Evolutionary conservation across 2,888 invertebrate species (phyloP).

Genomic region (Andricus curvator): DNA sequence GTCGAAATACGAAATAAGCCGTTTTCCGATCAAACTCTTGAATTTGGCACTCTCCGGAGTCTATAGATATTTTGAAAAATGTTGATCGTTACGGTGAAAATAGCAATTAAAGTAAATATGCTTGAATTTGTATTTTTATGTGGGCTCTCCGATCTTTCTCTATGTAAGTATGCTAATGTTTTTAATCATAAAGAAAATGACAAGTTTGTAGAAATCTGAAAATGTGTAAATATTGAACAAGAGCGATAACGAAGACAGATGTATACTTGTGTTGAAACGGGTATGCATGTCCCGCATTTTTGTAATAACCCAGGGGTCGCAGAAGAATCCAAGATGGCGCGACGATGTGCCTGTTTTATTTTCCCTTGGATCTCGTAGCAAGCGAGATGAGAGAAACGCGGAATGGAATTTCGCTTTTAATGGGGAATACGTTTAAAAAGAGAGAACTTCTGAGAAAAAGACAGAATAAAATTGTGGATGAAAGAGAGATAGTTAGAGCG

Average conservation of each 20-base stretch:
- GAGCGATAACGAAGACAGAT: conserved; percentile 30
- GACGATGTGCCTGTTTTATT: conserved; percentile 69
- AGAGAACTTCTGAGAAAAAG: conserved; percentile 52
- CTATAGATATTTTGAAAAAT: too few species aligned
- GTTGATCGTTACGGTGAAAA: too few species aligned
- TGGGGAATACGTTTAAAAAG: conserved; percentile 68
- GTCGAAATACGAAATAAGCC: too few species aligned
- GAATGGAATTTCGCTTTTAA: conserved; percentile 77
- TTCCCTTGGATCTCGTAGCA: conserved; percentile 61
- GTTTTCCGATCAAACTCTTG: too few species aligned
- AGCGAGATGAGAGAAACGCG: conserved; percentile 66
- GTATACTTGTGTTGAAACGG: conserved; percentile 45
- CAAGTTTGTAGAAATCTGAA: not conserved
- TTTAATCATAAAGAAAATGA: not conserved
- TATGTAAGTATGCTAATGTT: too few species aligned
- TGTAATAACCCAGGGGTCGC: conserved; percentile 74
- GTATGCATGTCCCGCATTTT: conserved; percentile 62
- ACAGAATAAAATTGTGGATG: conserved; percentile 48
- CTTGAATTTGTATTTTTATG: too few species aligned
- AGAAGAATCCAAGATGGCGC: conserved; percentile 76
- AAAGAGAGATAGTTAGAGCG: conserved; percentile 46
- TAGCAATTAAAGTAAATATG: too few species aligned
- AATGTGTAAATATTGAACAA: not conserved
- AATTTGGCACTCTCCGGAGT: too few species aligned
- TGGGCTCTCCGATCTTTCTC: too few species aligned